Evolutionary conservation across 2,113 vertebrate genomes (phyloP).

Genomic region (Brevimyrus niger): DNA sequence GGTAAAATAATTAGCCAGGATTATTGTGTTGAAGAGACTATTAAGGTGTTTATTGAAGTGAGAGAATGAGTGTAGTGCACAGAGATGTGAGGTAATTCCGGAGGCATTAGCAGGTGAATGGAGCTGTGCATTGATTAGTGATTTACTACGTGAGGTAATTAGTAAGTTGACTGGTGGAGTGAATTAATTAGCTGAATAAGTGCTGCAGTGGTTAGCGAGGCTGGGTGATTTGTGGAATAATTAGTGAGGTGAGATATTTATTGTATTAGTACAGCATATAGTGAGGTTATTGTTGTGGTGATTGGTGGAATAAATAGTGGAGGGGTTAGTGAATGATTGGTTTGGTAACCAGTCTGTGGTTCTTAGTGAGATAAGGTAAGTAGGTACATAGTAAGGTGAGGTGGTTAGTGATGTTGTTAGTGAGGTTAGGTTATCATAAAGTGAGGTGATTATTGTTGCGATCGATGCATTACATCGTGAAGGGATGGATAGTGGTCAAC

Average conservation of each 20-base stretch:
- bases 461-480: neutral
- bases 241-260: neutral
- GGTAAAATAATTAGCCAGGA: neutral
- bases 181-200: neutral
- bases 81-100: neutral
- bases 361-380: neutral
- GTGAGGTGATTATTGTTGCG: neutral
- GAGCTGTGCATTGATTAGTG: neutral
- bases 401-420: neutral
- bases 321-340: neutral
- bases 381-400: neutral
- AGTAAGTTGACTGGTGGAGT: neutral
- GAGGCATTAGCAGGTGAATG: neutral
- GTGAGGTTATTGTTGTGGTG: neutral
- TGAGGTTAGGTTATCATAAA: neutral
- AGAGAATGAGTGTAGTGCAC: neutral
- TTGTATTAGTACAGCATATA: neutral
- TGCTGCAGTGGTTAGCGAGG: neutral
- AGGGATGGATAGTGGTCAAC: neutral
- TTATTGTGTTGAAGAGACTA: neutral
- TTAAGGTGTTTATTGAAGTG: slow-evolving; percentile 1
- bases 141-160: neutral
- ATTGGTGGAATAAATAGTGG: neutral
- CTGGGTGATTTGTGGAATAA: neutral
- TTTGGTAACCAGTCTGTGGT: neutral